These are phyloP conservation scores for Pyrgilauda ruficollis DNA, from an alignment of 2,113 vertebrate genomes.

Conservation along the genomic window DNA sequence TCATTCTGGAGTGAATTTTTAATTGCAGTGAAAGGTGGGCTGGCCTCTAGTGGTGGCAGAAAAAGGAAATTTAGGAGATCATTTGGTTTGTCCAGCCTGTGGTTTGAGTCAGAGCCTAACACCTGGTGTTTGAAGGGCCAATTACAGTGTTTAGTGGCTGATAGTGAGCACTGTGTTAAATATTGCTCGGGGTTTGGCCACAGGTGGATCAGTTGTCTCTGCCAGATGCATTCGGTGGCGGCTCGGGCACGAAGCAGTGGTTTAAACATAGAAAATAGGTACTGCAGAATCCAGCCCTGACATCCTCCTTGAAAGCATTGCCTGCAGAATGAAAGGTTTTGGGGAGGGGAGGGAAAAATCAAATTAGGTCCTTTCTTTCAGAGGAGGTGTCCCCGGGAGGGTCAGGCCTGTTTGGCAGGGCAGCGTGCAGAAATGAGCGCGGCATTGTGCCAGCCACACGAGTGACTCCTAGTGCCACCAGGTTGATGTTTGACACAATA, in stretches of 20 bases:
- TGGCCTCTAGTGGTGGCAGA: neutral
- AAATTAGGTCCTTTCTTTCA: neutral
- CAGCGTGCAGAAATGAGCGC: neutral
- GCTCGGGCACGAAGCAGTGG: neutral
- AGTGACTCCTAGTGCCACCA: neutral
- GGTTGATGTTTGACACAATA: conserved; percentile 28
- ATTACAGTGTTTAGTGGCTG: neutral
- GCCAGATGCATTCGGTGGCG: accelerated
- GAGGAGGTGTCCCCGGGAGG: neutral
- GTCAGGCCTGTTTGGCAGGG: conserved; percentile 6
- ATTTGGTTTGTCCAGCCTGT: neutral
- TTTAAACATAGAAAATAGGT: accelerated
- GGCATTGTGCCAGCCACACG: conserved; percentile 6
- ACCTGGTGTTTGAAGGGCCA: neutral
- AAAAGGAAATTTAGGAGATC: neutral
- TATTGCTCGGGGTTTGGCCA: neutral
- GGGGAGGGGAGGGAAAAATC: neutral
- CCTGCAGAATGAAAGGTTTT: conserved; percentile 10
- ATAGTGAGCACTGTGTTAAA: neutral
- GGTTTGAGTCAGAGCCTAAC: neutral
- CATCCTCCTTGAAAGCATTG: neutral
- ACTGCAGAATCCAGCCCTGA: neutral
- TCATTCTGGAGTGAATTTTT: neutral
- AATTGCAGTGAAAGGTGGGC: neutral
- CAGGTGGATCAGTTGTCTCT: neutral